These are phyloP conservation scores for Leptopilina boulardi DNA, from an alignment of 1,140 invertebrate species.

Conservation along the genomic window DNA sequence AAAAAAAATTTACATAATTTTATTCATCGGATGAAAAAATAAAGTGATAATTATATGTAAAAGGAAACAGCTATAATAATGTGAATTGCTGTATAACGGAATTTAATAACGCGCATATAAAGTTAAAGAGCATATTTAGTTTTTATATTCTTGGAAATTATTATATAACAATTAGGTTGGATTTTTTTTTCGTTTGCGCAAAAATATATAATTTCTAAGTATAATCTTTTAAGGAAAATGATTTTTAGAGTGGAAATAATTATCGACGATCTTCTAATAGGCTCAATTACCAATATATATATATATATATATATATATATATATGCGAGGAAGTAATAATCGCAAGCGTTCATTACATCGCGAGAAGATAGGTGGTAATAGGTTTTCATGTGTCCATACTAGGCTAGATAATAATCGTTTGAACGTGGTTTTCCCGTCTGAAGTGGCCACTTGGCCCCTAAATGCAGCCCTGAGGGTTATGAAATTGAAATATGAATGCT, in stretches of 20 bases:
- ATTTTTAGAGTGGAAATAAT: too few species aligned
- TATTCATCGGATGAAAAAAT: background rate
- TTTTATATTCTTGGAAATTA: too few species aligned
- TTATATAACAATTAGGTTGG: too few species aligned
- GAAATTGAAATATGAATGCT: conserved; percentile 70
- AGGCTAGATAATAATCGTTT: conserved; percentile 4
- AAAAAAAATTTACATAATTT: background rate
- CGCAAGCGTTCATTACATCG: conserved; percentile 64
- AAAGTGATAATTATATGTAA: background rate
- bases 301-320: conserved; percentile 70
- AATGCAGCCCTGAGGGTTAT: conserved; percentile 54
- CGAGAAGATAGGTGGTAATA: conserved; percentile 67
- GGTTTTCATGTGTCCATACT: conserved; percentile 48
- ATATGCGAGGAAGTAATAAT: conserved; percentile 74
- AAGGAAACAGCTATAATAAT: background rate
- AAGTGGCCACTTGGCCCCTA: conserved; percentile 43
- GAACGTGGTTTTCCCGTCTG: conserved; percentile 30
- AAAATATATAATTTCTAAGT: too few species aligned
- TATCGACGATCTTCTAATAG: conserved; percentile 8
- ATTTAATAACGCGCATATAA: background rate
- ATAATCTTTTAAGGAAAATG: too few species aligned
- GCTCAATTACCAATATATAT: too few species aligned
- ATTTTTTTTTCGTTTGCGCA: too few species aligned
- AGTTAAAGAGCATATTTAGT: background rate
- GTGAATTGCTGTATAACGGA: background rate